phyloP scores from a whole-genome alignment of 2,113 vertebrate genomes.

The Cavia aperea region DNA sequence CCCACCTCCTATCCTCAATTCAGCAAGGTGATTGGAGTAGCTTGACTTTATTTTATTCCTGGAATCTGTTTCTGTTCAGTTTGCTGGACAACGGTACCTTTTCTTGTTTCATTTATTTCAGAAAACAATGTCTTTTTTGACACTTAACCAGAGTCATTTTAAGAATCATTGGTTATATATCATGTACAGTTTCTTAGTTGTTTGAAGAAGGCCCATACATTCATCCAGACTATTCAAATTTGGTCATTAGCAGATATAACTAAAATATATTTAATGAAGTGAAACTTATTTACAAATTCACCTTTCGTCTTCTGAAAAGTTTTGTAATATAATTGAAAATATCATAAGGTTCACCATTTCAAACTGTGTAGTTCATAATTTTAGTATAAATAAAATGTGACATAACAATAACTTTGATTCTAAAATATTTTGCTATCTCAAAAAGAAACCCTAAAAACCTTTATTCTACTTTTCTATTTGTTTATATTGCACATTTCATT shows the following conservation, averaged over 20 bases:
- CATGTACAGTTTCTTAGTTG: not conserved
- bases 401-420: too few species aligned
- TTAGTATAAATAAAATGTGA: too few species aligned
- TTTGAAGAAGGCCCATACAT: not conserved
- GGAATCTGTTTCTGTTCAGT: not conserved
- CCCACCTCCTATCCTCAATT: not conserved
- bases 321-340: not conserved
- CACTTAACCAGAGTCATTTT: not conserved
- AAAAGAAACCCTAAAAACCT: not conserved
- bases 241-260: not conserved
- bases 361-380: not conserved
- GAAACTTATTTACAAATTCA: not conserved
- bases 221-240: not conserved
- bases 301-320: not conserved
- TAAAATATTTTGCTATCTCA: not conserved
- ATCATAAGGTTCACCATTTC: not conserved
- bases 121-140: not conserved
- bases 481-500: not conserved
- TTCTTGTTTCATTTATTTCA: not conserved
- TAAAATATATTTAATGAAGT: not conserved
- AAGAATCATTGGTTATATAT: not conserved
- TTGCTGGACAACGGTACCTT: not conserved
- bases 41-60: not conserved
- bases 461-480: not conserved
- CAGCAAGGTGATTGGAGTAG: not conserved